Base-by-base conservation (phyloP, 2,888 invertebrate species). In the Drosophila anceps region DNA sequence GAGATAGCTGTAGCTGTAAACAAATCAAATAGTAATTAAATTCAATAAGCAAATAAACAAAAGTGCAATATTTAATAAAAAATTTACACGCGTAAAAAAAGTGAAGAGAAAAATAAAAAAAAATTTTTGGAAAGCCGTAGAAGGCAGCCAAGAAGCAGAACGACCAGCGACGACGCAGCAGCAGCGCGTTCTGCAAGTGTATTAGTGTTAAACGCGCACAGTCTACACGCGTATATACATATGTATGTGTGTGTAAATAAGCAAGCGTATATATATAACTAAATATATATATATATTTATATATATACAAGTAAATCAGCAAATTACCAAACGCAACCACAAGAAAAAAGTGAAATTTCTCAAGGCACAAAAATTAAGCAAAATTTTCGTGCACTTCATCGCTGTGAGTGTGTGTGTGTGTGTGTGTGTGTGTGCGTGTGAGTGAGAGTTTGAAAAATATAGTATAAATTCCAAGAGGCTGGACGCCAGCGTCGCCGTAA, bases 141-240 rank as follows among this genome's bases (percentile, higher is more conserved):
- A 72, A 74, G 82, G 72, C 78, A 72, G 68, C 29, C 62, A 54
- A 76, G 79, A 67, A 77, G 66, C 76, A 71, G 61, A 44, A 73
- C 73, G 61, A 73, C 48, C 69, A 65, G 62, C 69, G 59, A 62
- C 76, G 67, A 72, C 69, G 75, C 57, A 68, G 82, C 69, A 79
- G 73, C 77, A 73, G 69, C 72, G 72, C 64, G 62, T 72, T 71
- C 66, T 82, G 88, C 82, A 78, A 86, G 88, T 85, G 85, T 85
- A 75, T 82, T 85, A 55, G 85, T 86, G 86, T 82, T 82, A 63
- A 82, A 78, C 66, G 65, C 68, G 63, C 54, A 64, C 59, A 64
- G 33, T 53, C 37, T 50, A 70, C 37, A 46, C 50, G 55, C 55
- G 58, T 57, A 58, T 37, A 51, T 66, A 60, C 51, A 51, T 67